Evolutionary conservation across 2,888 invertebrate genomes (phyloP).

Genomic region (Lycocerus yunnanus): DNA sequence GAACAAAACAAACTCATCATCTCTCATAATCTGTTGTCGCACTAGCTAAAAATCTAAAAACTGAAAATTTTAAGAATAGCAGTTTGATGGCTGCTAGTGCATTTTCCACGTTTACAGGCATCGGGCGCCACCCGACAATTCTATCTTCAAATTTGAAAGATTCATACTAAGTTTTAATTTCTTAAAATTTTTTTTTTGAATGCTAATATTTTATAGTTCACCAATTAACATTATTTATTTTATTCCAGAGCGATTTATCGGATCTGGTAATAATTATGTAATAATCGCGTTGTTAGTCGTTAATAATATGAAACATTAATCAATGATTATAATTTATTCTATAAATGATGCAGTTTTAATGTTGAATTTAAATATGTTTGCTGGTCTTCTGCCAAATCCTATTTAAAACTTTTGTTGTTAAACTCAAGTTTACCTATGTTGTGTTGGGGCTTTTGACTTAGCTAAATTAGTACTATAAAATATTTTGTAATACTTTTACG

Average conservation of each 20-base stretch:
- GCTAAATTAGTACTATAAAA: background rate
- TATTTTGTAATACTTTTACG: background rate
- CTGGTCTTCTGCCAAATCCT: conserved; percentile 15
- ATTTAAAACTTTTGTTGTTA: conserved; percentile 12
- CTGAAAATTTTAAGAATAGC: no score
- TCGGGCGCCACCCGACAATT: no score
- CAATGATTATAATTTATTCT: background rate
- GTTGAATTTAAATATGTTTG: conserved; percentile 10
- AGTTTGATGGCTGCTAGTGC: no score
- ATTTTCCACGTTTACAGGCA: no score
- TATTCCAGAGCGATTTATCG: background rate
- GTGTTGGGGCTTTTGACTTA: background rate
- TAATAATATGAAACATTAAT: background rate
- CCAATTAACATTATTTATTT: background rate
- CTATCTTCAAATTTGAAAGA: no score
- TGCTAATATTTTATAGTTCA: background rate
- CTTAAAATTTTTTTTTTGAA: no score
- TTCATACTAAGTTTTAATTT: no score
- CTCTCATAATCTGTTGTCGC: no score
- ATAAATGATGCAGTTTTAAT: background rate
- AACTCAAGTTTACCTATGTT: conserved; percentile 3
- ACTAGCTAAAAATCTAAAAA: no score
- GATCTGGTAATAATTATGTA: background rate
- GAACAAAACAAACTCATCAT: no score
- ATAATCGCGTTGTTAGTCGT: background rate